A percentile compares a stretch with the other conserved stretches of the same genome.
These are phyloP conservation scores for Calliphora vicina DNA, from an alignment of 1,140 invertebrate genomes.

Conservation along the genomic window DNA sequence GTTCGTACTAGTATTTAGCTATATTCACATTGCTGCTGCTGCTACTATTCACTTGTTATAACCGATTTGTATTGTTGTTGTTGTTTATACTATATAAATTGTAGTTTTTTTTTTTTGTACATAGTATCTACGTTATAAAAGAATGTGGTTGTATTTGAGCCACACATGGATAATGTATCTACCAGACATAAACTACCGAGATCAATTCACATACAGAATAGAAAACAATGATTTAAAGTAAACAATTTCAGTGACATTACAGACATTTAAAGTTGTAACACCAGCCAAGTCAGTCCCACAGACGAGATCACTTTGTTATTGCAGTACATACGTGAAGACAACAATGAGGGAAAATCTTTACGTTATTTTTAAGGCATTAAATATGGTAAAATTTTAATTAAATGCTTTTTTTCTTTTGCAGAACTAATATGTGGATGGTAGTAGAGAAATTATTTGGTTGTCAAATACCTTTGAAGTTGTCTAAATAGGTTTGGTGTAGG, in stretches of 20 bases:
- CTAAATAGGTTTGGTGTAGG: too few species aligned
- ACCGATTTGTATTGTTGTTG: background rate
- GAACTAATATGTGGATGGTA: too few species aligned
- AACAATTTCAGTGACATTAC: background rate
- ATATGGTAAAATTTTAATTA: too few species aligned
- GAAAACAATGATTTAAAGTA: background rate
- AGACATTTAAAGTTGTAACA: slow-evolving; percentile 1
- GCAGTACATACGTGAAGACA: too few species aligned
- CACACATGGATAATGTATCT: background rate
- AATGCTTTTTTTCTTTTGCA: too few species aligned
- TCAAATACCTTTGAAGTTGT: too few species aligned
- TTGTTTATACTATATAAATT: background rate
- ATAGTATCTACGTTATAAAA: background rate
- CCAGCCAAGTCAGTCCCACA: background rate
- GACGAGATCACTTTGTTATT: background rate
- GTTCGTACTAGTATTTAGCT: background rate
- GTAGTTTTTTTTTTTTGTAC: background rate
- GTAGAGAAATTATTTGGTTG: too few species aligned
- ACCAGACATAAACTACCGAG: background rate
- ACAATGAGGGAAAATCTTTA: too few species aligned
- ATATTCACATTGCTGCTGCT: background rate
- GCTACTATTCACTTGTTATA: background rate
- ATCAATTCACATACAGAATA: background rate
- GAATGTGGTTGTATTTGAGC: slow-evolving; percentile 17
- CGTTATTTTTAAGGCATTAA: too few species aligned